Evolutionary conservation across 1,140 invertebrate species (phyloP).

Genomic region (Micrasema longulum): DNA sequence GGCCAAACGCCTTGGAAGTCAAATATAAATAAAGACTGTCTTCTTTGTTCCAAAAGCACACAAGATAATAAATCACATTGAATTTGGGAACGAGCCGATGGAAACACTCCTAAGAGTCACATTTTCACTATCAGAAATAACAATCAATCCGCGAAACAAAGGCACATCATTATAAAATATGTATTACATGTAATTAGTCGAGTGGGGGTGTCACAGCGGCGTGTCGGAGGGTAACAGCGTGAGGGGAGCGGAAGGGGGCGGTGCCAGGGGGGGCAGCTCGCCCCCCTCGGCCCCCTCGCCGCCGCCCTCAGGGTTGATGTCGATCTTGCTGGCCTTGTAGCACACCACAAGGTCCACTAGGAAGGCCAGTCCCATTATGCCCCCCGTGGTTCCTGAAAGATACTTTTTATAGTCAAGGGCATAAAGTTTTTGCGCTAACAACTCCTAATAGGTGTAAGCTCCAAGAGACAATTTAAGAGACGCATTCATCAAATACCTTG

Average conservation of each 20-base stretch:
- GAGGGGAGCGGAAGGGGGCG: slow-evolving; percentile 35
- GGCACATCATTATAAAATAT: slow-evolving; percentile 20
- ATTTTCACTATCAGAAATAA: not conserved
- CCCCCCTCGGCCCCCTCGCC: slow-evolving; percentile 5
- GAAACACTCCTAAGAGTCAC: not conserved
- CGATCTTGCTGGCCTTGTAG: slow-evolving; percentile 84
- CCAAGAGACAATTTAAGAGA: too few relatives aligned
- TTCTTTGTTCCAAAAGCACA: not conserved
- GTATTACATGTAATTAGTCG: not conserved
- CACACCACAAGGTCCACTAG: slow-evolving; percentile 85
- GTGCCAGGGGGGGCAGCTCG: slow-evolving; percentile 1
- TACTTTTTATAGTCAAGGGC: too few relatives aligned
- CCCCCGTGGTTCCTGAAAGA: slow-evolving; percentile 79
- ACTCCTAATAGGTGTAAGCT: too few relatives aligned
- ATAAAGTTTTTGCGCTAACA: too few relatives aligned
- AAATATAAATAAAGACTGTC: not conserved
- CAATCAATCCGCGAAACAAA: not conserved
- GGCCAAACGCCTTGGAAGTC: not conserved
- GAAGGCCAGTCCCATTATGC: slow-evolving; percentile 85
- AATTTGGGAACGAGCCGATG: not conserved
- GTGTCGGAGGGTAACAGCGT: slow-evolving; percentile 46
- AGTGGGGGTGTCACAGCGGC: not conserved
- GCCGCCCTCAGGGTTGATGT: slow-evolving; percentile 68
- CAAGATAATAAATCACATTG: not conserved
- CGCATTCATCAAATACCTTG: not conserved